phyloP scores from a whole-genome alignment of 2,888 invertebrate genomes.

The Agonum fuliginosum region DNA sequence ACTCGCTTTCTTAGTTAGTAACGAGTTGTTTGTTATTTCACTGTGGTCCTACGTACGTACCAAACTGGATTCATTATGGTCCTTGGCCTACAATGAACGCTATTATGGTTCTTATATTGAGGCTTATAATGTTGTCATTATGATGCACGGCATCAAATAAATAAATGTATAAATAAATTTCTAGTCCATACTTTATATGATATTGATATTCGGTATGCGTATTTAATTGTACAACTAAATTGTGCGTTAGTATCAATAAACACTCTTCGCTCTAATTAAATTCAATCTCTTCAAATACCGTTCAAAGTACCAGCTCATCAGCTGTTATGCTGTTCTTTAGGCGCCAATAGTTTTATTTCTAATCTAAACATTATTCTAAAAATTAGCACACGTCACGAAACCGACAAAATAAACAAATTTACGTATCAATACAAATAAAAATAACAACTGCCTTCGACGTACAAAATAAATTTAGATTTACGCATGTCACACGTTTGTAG shows the following conservation, averaged over 20 bases:
- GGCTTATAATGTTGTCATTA: too few relatives aligned
- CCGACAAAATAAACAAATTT: constrained; percentile 23
- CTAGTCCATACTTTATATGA: too few relatives aligned
- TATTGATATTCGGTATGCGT: too few relatives aligned
- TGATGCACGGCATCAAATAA: too few relatives aligned
- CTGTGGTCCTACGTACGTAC: too few relatives aligned
- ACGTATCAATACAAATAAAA: constrained; percentile 38
- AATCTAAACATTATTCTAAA: constrained; percentile 21
- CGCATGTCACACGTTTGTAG: constrained; percentile 1
- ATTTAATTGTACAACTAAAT: not conserved
- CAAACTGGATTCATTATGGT: too few relatives aligned
- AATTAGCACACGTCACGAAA: not conserved
- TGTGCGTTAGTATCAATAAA: too few relatives aligned
- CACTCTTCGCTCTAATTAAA: constrained; percentile 20
- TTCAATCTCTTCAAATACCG: not conserved
- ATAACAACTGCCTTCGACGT: not conserved
- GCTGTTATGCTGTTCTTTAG: not conserved
- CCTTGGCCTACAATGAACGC: too few relatives aligned
- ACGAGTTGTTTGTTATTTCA: too few relatives aligned
- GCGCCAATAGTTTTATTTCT: constrained; percentile 3
- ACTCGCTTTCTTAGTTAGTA: too few relatives aligned
- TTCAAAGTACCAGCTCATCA: not conserved
- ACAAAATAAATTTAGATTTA: not conserved
- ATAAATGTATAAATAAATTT: too few relatives aligned
- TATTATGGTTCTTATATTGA: too few relatives aligned